These are phyloP conservation scores for Epirrhoe tristata DNA, from an alignment of 2,888 invertebrate genomes.

Conservation along the genomic window DNA sequence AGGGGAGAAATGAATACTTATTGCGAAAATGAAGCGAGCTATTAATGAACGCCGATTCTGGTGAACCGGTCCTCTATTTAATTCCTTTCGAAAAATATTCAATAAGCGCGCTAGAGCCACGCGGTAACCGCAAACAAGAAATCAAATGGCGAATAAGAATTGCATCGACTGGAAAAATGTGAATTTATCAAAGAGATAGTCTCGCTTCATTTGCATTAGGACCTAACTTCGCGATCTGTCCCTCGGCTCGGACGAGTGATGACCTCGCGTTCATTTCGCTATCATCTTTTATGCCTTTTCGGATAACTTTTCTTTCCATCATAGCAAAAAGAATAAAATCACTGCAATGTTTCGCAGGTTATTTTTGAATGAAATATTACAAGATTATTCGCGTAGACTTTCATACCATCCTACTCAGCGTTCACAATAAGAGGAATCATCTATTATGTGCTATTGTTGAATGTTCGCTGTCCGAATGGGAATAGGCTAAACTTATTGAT, in stretches of 20 bases:
- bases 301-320: slow-evolving; percentile 28
- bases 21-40: slow-evolving; percentile 79
- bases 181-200: slow-evolving; percentile 47
- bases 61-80: slow-evolving; percentile 72
- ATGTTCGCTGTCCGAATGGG: slow-evolving; percentile 46
- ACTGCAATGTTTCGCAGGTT: slow-evolving; percentile 27
- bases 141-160: slow-evolving; percentile 64
- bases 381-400: slow-evolving; percentile 59
- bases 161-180: slow-evolving; percentile 57
- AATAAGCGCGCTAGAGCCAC: slow-evolving; percentile 71
- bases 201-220: slow-evolving; percentile 36
- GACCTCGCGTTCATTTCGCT: slow-evolving; percentile 41
- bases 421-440: slow-evolving; percentile 65
- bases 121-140: slow-evolving; percentile 63
- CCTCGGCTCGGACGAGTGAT: slow-evolving; percentile 40
- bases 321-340: slow-evolving; percentile 15
- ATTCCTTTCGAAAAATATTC: slow-evolving; percentile 80
- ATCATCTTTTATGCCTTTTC: slow-evolving; percentile 33
- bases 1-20: slow-evolving; percentile 80
- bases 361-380: slow-evolving; percentile 44
- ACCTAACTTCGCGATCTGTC: slow-evolving; percentile 39
- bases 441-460: slow-evolving; percentile 67
- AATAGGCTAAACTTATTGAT: slow-evolving; percentile 46
- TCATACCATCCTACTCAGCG: slow-evolving; percentile 58
- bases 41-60: slow-evolving; percentile 75